Percentiles rank a stretch among this genome's conserved stretches.
Evolutionary conservation across 2,797 vertebrate species (phyloP).

Genomic region (Pristis pectinata): DNA sequence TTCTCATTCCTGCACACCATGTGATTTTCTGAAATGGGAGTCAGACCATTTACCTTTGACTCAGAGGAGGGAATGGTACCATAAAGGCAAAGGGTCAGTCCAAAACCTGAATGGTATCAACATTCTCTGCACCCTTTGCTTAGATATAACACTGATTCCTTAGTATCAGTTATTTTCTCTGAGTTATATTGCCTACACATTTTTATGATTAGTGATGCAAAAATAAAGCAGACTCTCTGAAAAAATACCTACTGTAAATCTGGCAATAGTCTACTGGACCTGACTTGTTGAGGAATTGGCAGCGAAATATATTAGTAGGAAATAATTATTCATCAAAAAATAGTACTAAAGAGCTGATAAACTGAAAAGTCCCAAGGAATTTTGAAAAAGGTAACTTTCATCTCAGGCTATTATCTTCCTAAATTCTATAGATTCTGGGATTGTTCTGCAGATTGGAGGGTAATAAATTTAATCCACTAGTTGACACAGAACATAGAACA

Average conservation of each 20-base stretch:
- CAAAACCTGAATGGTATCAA: neutral
- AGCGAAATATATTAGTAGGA: neutral
- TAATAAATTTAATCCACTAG: no score
- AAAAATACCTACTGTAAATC: neutral
- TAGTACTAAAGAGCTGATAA: no score
- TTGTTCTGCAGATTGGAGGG: no score
- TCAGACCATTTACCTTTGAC: neutral
- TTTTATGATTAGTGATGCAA: neutral
- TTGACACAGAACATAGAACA: no score
- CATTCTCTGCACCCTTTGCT: neutral
- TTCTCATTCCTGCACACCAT: neutral
- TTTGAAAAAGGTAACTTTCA: no score
- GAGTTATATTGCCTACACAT: neutral
- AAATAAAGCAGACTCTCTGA: neutral
- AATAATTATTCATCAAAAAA: no score
- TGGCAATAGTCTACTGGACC: neutral
- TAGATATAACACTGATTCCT: neutral
- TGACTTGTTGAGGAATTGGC: neutral
- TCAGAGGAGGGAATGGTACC: neutral
- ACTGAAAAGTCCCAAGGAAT: no score
- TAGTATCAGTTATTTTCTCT: neutral
- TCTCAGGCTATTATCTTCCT: no score
- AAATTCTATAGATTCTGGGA: no score
- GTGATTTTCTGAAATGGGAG: neutral
- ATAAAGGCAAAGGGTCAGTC: neutral